Evolutionary conservation across 2,113 vertebrate genomes (phyloP).

Genomic region (Antigone vipio): DNA sequence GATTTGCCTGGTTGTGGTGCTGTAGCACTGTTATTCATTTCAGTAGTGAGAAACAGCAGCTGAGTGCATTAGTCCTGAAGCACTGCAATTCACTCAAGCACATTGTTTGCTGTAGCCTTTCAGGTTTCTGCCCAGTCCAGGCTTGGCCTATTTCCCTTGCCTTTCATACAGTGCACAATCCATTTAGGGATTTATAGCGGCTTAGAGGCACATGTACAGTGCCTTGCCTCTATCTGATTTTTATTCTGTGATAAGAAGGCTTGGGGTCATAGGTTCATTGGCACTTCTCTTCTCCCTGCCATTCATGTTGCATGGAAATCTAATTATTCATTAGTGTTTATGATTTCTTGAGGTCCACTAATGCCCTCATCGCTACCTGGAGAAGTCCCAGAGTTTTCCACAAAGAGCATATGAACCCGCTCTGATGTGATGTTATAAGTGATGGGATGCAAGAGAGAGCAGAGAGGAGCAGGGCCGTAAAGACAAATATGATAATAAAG

Average conservation of each 20-base stretch:
- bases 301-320: background rate
- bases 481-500: background rate
- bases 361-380: background rate
- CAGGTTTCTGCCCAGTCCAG: background rate
- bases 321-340: background rate
- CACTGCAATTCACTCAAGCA: background rate
- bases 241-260: constrained; percentile 52
- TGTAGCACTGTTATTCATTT: background rate
- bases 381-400: background rate
- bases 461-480: background rate
- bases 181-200: constrained; percentile 67
- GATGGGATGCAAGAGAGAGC: background rate
- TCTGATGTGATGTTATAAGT: background rate
- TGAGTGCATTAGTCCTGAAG: background rate
- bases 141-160: constrained; percentile 60
- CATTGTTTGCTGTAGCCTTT: constrained; percentile 35
- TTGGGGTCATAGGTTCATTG: background rate
- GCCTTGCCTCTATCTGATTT: constrained; percentile 55
- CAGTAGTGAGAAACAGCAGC: background rate
- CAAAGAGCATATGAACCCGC: background rate
- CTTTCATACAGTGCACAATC: constrained; percentile 46
- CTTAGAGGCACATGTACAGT: constrained; percentile 51
- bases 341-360: background rate
- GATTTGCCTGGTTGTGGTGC: background rate
- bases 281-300: background rate